phyloP scores from a whole-genome alignment of 1,140 invertebrate species.

The Bombus huntii region DNA sequence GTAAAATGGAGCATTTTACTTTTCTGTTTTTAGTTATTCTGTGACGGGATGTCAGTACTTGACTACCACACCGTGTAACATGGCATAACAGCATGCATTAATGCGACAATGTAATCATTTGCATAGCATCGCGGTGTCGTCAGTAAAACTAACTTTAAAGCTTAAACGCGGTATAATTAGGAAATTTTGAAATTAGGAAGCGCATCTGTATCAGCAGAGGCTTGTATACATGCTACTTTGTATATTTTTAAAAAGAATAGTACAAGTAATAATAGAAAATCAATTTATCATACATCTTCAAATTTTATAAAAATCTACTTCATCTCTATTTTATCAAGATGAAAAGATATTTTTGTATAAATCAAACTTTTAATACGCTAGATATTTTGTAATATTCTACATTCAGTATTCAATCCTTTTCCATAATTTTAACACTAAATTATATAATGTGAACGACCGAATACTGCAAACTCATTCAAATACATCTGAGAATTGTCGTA shows the following conservation, averaged over 20 bases:
- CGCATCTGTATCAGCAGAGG: background rate
- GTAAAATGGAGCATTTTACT: no score
- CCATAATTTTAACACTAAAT: background rate
- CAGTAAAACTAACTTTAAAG: background rate
- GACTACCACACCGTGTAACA: background rate
- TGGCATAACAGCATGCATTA: background rate
- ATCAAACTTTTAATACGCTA: background rate
- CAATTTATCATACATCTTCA: background rate
- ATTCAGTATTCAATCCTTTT: background rate
- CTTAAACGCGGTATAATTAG: background rate
- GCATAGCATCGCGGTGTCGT: constrained; percentile 9
- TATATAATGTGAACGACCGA: background rate
- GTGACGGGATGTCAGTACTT: background rate
- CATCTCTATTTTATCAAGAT: background rate
- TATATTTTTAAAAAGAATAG: no score
- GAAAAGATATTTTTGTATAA: background rate
- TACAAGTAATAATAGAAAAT: background rate
- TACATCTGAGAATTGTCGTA: background rate
- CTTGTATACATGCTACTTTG: background rate
- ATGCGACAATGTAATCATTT: background rate
- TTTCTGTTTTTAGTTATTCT: background rate
- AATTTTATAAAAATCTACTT: background rate
- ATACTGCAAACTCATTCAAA: background rate
- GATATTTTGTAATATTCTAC: background rate
- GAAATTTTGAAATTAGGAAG: background rate